Percentiles rank a stretch among this genome's conserved stretches.
These are phyloP conservation scores for Malaclemys terrapin DNA, from an alignment of 2,113 vertebrate species.

Conservation along the genomic window DNA sequence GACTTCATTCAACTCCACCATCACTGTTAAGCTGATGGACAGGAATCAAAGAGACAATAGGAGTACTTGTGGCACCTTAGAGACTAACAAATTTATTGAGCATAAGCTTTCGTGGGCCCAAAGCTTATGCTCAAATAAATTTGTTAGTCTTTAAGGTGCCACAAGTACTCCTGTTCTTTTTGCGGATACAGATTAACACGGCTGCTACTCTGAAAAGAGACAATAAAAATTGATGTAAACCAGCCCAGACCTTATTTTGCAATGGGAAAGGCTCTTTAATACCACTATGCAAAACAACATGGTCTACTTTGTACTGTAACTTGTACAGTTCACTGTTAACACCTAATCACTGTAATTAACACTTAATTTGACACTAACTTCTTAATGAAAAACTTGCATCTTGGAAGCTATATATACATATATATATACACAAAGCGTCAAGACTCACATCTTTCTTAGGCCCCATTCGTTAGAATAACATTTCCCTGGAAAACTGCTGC, in stretches of 20 bases:
- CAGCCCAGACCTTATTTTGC: slow-evolving; percentile 25
- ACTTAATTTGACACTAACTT: slow-evolving; percentile 54
- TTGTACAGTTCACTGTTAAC: slow-evolving; percentile 40
- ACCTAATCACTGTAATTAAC: slow-evolving; percentile 44
- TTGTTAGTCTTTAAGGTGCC: too few species aligned
- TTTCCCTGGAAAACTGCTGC: slow-evolving; percentile 50
- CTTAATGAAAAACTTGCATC: slow-evolving; percentile 55
- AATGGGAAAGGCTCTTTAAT: not conserved
- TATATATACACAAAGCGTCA: slow-evolving; percentile 23
- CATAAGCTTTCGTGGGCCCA: too few species aligned
- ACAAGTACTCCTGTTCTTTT: too few species aligned
- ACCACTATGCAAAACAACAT: not conserved
- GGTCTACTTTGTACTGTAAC: not conserved
- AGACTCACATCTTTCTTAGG: slow-evolving; percentile 57
- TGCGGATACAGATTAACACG: too few species aligned
- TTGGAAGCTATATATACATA: not conserved
- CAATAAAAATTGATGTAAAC: slow-evolving; percentile 46
- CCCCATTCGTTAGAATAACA: slow-evolving; percentile 45
- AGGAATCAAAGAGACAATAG: not conserved
- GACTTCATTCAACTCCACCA: not conserved
- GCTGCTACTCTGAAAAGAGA: not conserved
- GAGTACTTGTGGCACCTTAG: too few species aligned
- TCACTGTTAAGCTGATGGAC: not conserved
- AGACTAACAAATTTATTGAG: too few species aligned
- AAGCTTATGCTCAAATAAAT: too few species aligned